phyloP scores from a whole-genome alignment of 2,797 vertebrate species.

The Pantherophis vulpinus region DNA sequence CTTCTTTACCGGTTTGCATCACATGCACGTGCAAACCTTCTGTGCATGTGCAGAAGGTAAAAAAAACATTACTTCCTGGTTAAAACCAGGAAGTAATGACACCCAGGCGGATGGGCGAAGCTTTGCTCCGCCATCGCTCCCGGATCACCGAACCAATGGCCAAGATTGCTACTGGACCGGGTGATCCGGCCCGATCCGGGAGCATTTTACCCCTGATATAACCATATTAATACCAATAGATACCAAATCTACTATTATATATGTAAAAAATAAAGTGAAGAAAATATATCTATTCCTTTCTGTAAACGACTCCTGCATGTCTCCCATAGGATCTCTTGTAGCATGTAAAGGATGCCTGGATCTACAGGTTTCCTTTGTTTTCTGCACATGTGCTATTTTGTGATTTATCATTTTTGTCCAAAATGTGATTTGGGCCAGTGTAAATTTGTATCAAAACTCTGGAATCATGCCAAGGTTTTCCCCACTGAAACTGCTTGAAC shows the following conservation, averaged over 20 bases:
- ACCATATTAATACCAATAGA: not conserved
- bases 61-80: too few species aligned
- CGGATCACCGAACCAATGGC: too few species aligned
- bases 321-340: not conserved
- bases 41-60: too few species aligned
- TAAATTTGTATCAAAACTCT: not conserved
- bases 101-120: too few species aligned
- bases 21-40: too few species aligned
- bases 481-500: not conserved
- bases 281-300: not conserved
- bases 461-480: not conserved
- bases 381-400: not conserved
- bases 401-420: not conserved
- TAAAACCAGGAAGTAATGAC: too few species aligned
- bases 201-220: not conserved
- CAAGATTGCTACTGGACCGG: too few species aligned
- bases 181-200: too few species aligned
- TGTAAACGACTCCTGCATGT: not conserved
- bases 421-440: not conserved
- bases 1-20: too few species aligned
- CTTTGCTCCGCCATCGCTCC: too few species aligned
- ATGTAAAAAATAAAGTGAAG: not conserved
- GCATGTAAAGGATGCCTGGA: not conserved
- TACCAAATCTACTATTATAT: not conserved
- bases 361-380: not conserved